These are phyloP conservation scores for Pangasius larnaudii DNA, from an alignment of 2,797 vertebrate species.

Conservation along the genomic window DNA sequence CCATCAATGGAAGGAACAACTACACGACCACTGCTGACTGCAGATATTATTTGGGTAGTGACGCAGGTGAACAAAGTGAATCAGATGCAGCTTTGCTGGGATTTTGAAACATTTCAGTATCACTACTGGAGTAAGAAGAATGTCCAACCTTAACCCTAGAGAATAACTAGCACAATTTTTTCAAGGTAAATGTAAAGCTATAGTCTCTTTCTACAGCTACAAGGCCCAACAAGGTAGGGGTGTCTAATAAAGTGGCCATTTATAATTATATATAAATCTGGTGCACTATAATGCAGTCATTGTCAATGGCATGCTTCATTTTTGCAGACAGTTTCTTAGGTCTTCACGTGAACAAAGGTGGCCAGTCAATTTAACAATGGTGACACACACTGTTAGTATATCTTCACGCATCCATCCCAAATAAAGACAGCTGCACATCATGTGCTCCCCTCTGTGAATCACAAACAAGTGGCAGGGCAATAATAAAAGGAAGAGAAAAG, in stretches of 20 bases:
- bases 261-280: constrained; percentile 10
- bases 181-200: not conserved
- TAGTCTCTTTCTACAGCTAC: not conserved
- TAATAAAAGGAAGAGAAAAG: constrained; percentile 26
- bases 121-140: not conserved
- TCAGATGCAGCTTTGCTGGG: not conserved
- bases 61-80: not conserved
- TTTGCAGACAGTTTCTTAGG: constrained; percentile 24
- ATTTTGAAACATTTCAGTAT: not conserved
- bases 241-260: constrained; percentile 7
- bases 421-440: constrained; percentile 40
- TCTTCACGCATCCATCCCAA: constrained; percentile 44
- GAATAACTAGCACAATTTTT: not conserved
- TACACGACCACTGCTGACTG: not conserved
- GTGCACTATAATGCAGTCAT: constrained; percentile 17
- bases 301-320: constrained; percentile 47
- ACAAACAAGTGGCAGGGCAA: constrained; percentile 45
- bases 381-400: constrained; percentile 42
- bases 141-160: not conserved
- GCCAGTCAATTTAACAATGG: constrained; percentile 48
- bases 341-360: constrained; percentile 53
- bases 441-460: constrained; percentile 33
- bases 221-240: not conserved
- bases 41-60: not conserved
- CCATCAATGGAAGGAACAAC: not conserved